phyloP scores from a whole-genome alignment of 2,797 vertebrate species.

The Karalla daura region DNA sequence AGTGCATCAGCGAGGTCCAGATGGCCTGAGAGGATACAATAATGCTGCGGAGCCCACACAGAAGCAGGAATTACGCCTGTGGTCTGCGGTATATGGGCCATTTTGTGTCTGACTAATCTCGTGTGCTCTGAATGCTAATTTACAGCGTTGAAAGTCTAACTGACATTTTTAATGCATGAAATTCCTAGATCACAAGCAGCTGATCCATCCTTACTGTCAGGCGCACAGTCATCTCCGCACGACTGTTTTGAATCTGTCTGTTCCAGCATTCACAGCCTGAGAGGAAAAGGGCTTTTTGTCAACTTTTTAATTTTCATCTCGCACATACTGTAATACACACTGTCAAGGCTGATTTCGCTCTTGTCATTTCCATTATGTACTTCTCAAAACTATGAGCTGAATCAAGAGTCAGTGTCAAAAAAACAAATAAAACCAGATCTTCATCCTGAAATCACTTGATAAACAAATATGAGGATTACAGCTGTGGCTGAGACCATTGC shows the following conservation, averaged over 20 bases:
- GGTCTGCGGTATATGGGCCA: conserved; percentile 29
- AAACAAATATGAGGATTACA: not conserved
- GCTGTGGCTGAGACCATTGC: not conserved
- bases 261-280: conserved; percentile 13
- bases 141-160: conserved; percentile 38
- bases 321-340: conserved; percentile 7
- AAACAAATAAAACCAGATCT: not conserved
- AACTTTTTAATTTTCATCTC: conserved; percentile 34
- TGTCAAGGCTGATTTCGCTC: conserved; percentile 21
- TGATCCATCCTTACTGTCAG: conserved; percentile 45
- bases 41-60: conserved; percentile 48
- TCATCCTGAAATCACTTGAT: not conserved
- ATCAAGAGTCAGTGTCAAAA: conserved; percentile 11
- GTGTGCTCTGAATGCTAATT: conserved; percentile 50
- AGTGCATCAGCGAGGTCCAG: conserved; percentile 35
- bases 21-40: conserved; percentile 31
- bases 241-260: conserved; percentile 33
- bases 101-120: conserved; percentile 44
- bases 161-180: conserved; percentile 58
- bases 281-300: conserved; percentile 36
- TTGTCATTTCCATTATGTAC: conserved; percentile 9
- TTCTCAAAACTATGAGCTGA: conserved; percentile 19
- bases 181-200: conserved; percentile 53
- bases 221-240: conserved; percentile 31
- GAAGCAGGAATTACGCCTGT: conserved; percentile 30